A percentile compares a stretch with the other conserved stretches of the same genome.
Conservation (phyloP, 2,113 vertebrate species). For the Nannospalax galili region DNA sequence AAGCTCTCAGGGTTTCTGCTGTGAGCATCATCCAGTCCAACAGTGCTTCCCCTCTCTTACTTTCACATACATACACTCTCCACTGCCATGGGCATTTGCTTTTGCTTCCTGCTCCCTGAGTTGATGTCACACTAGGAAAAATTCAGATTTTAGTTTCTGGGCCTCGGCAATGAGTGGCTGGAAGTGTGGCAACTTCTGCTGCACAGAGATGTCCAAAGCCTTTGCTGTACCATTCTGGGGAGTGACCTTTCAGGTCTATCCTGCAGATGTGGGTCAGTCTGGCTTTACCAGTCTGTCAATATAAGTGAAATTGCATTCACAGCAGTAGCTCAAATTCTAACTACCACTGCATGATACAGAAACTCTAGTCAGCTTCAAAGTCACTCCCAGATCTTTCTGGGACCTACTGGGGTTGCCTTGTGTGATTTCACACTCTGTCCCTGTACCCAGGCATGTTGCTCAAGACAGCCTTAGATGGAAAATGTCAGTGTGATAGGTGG, state of each 20-base stretch:
- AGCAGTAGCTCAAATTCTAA: neutral
- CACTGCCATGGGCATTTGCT: conserved; percentile 47
- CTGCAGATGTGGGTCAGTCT: neutral
- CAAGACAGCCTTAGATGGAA: neutral
- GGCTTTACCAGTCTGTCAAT: neutral
- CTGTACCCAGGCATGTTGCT: neutral
- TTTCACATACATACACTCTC: neutral
- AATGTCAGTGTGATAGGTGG: neutral
- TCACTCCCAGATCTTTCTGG: neutral
- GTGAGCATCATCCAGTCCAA: neutral
- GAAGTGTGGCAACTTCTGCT: conserved; percentile 93
- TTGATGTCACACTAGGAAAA: conserved; percentile 59
- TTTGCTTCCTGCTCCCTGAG: conserved; percentile 62
- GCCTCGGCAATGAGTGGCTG: conserved; percentile 94
- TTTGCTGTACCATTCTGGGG: conserved; percentile 98
- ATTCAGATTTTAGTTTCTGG: conserved; percentile 98
- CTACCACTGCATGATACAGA: neutral
- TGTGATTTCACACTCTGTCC: neutral
- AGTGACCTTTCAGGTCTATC: conserved; percentile 93
- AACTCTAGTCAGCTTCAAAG: neutral
- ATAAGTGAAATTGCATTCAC: neutral
- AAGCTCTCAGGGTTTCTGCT: neutral
- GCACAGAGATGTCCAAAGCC: conserved; percentile 96
- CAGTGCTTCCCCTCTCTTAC: neutral
- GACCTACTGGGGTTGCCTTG: too few species aligned